Percentiles rank a stretch among this genome's conserved stretches.
phyloP scores from a whole-genome alignment of 2,113 vertebrate genomes.

The Chascanopsetta lugubris region DNA sequence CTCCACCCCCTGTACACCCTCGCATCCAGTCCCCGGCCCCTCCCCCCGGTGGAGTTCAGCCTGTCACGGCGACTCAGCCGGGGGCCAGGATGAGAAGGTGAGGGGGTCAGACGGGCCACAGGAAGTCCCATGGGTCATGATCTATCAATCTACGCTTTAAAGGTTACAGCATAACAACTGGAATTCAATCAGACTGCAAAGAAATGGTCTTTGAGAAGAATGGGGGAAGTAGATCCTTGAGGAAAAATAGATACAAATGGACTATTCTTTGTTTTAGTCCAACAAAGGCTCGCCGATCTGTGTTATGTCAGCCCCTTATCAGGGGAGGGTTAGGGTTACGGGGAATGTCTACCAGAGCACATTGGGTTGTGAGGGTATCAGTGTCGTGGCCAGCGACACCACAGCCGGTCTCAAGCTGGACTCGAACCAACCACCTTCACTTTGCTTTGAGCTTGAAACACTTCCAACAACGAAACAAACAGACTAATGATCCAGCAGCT shows the following conservation, averaged over 20 bases:
- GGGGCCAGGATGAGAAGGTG: constrained; percentile 66
- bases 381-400: too few relatives aligned
- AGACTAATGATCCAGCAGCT: too few relatives aligned
- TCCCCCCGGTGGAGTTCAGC: constrained; percentile 49
- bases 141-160: constrained; percentile 20
- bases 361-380: too few relatives aligned
- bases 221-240: not conserved
- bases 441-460: too few relatives aligned
- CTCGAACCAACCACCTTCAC: too few relatives aligned
- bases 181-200: not conserved
- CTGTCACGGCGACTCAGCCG: constrained; percentile 64
- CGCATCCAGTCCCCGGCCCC: constrained; percentile 47
- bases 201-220: not conserved
- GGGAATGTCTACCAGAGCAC: too few relatives aligned
- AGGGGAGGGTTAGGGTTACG: too few relatives aligned
- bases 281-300: too few relatives aligned
- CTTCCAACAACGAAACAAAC: too few relatives aligned
- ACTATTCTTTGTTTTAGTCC: too few relatives aligned
- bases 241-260: not conserved
- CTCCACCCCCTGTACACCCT: constrained; percentile 30
- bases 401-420: too few relatives aligned
- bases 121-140: not conserved
- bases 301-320: too few relatives aligned
- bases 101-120: constrained; percentile 52
- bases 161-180: constrained; percentile 29